These are phyloP conservation scores for Solea solea DNA, from an alignment of 2,113 vertebrate genomes.

Conservation along the genomic window DNA sequence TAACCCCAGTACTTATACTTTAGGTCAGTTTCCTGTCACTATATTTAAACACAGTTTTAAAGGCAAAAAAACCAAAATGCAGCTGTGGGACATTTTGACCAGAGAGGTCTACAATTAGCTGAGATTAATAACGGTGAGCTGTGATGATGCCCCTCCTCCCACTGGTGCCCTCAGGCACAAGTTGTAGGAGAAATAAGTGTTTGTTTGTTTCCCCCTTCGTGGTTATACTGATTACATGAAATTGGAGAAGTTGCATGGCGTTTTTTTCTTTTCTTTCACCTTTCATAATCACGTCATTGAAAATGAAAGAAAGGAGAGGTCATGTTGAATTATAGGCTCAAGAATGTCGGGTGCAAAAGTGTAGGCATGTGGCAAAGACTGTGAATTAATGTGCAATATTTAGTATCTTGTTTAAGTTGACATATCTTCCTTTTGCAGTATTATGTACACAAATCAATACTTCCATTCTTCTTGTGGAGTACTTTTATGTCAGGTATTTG, in stretches of 20 bases:
- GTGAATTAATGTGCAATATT: too few relatives aligned
- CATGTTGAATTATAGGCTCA: neutral
- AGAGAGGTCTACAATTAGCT: slow-evolving; percentile 74
- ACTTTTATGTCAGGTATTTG: too few relatives aligned
- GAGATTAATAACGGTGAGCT: slow-evolving; percentile 77
- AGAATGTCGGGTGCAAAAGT: neutral
- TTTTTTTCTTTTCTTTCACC: slow-evolving; percentile 41
- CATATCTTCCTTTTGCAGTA: too few relatives aligned
- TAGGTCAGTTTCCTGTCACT: too few relatives aligned
- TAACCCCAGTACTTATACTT: too few relatives aligned
- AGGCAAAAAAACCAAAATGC: slow-evolving; percentile 20
- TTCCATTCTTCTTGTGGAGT: too few relatives aligned
- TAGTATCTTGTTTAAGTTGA: too few relatives aligned
- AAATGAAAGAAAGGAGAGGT: slow-evolving; percentile 20
- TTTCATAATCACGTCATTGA: slow-evolving; percentile 49
- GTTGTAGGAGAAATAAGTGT: slow-evolving; percentile 57
- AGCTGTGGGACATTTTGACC: slow-evolving; percentile 48
- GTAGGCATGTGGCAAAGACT: too few relatives aligned
- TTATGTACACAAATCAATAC: too few relatives aligned
- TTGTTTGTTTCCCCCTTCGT: slow-evolving; percentile 76
- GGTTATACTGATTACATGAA: slow-evolving; percentile 74
- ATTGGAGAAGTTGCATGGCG: slow-evolving; percentile 54
- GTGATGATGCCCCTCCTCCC: slow-evolving; percentile 56
- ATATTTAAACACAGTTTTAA: too few relatives aligned
- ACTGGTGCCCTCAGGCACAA: slow-evolving; percentile 48